Conservation (phyloP, 2,888 invertebrate genomes). For the Aporophyla nigra region DNA sequence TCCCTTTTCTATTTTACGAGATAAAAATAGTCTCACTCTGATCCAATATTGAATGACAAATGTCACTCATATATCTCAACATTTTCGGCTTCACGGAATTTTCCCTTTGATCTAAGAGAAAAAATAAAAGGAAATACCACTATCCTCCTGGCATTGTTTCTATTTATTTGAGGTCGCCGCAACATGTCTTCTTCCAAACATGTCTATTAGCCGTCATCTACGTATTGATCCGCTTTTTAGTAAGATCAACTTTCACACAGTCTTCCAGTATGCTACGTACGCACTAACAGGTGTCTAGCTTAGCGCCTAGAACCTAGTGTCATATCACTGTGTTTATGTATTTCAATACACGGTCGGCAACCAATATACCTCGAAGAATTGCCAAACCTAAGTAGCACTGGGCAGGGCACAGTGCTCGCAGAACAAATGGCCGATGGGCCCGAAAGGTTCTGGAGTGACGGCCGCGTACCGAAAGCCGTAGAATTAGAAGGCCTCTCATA, state of each 20-base stretch:
- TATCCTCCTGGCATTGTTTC: not conserved
- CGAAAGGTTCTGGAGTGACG: too few relatives aligned
- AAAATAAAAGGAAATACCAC: conserved; percentile 13
- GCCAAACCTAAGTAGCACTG: too few relatives aligned
- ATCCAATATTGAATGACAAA: conserved; percentile 53
- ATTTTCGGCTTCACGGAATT: not conserved
- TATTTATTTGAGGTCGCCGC: not conserved
- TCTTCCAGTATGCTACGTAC: not conserved
- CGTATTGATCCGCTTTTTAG: not conserved
- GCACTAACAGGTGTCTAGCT: too few relatives aligned
- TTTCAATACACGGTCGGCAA: too few relatives aligned
- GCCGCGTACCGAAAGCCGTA: too few relatives aligned
- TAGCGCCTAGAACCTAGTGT: too few relatives aligned
- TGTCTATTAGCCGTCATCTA: not conserved
- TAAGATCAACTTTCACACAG: not conserved
- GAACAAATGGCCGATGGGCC: too few relatives aligned
- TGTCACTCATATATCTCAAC: conserved; percentile 32
- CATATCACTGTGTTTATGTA: too few relatives aligned
- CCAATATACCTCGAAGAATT: too few relatives aligned
- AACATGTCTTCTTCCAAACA: not conserved
- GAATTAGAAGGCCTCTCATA: too few relatives aligned
- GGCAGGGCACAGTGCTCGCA: too few relatives aligned
- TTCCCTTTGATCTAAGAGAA: conserved; percentile 5
- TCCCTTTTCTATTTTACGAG: not conserved
- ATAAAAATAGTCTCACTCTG: conserved; percentile 29